phyloP scores from a whole-genome alignment of 2,113 vertebrate species.

The Cebus imitator region DNA sequence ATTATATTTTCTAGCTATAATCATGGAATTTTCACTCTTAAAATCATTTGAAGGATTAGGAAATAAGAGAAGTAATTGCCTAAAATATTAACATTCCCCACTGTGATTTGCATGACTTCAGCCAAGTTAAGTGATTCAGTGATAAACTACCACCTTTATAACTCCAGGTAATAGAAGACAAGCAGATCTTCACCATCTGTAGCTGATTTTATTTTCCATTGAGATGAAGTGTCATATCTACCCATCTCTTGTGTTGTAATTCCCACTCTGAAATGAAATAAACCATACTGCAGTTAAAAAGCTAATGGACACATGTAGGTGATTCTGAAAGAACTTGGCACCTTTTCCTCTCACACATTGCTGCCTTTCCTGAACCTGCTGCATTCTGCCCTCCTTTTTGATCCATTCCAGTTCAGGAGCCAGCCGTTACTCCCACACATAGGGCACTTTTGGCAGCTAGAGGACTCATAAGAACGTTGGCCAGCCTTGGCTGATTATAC shows the following conservation, averaged over 20 bases:
- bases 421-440: neutral
- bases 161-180: conserved; percentile 8
- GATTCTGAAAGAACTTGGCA: neutral
- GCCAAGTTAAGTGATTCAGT: conserved; percentile 28
- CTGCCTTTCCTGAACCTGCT: conserved; percentile 35
- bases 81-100: neutral
- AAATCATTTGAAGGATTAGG: neutral
- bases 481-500: neutral
- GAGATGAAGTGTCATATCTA: neutral
- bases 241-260: neutral
- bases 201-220: conserved; percentile 44
- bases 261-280: neutral
- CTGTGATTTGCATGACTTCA: neutral
- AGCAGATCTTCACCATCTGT: conserved; percentile 60
- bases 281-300: neutral
- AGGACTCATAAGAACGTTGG: neutral
- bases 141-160: conserved; percentile 22
- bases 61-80: neutral
- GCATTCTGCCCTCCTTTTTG: conserved; percentile 29
- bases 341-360: neutral
- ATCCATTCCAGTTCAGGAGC: neutral
- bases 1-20: neutral
- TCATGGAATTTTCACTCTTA: neutral
- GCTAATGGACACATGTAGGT: neutral
- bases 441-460: neutral